Percentiles rank a stretch among this genome's conserved stretches.
phyloP scores from a whole-genome alignment of 2,113 vertebrate species.

The Picathartes gymnocephalus region DNA sequence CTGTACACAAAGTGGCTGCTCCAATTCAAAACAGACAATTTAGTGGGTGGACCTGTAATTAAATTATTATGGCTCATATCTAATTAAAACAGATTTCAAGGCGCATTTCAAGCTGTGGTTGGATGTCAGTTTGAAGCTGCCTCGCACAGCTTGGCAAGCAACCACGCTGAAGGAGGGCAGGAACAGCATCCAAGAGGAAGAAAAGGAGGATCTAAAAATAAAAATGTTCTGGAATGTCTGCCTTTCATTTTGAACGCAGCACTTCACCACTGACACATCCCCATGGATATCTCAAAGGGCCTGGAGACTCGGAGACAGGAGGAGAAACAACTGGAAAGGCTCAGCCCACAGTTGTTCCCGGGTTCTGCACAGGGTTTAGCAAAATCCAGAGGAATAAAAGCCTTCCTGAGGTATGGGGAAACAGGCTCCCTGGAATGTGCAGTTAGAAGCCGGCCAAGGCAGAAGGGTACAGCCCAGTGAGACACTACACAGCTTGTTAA shows the following conservation, averaged over 20 bases:
- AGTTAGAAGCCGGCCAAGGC: neutral
- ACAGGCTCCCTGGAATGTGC: neutral
- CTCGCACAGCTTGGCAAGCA: constrained; percentile 24
- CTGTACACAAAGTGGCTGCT: constrained; percentile 35
- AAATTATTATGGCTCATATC: constrained; percentile 60
- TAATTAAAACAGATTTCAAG: constrained; percentile 63
- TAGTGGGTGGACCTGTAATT: constrained; percentile 60
- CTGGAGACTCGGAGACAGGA: neutral
- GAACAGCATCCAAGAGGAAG: neutral
- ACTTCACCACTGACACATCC: neutral
- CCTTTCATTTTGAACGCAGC: neutral
- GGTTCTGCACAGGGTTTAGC: neutral
- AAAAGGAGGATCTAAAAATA: constrained; percentile 28
- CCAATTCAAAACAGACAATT: constrained; percentile 47
- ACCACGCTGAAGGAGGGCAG: neutral
- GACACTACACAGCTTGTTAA: neutral
- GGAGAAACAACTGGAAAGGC: neutral
- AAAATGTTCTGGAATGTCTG: neutral
- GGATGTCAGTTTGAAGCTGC: constrained; percentile 35
- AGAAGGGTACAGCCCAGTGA: neutral
- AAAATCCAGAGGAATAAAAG: neutral
- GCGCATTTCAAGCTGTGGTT: constrained; percentile 59
- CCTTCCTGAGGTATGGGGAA: neutral
- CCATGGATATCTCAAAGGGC: neutral
- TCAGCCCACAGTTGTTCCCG: accelerated